Conservation (phyloP, 2,888 invertebrate species). For the Meteorus cinctellus region DNA sequence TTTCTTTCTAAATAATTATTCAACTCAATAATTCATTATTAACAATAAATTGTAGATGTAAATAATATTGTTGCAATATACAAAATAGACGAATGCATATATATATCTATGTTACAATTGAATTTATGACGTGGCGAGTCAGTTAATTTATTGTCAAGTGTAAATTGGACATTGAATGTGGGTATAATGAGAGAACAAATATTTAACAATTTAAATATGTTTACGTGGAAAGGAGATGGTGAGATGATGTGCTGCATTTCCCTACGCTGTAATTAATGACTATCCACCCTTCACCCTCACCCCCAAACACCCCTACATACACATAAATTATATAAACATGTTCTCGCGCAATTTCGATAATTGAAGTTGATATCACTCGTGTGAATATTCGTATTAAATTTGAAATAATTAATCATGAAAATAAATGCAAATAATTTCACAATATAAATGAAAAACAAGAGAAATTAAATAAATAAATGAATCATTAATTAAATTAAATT, state of each 20-base stretch:
- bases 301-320: neutral
- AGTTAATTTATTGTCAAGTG: conserved; percentile 1
- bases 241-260: conserved; percentile 1
- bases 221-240: conserved; percentile 7
- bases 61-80: too few species aligned
- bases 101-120: neutral
- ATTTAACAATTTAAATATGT: conserved; percentile 7
- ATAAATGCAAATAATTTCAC: conserved; percentile 7
- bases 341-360: conserved; percentile 23
- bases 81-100: neutral
- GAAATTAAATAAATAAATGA: neutral
- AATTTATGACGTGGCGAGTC: conserved; percentile 1
- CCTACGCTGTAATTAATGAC: neutral
- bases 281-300: neutral
- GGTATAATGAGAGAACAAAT: conserved; percentile 1
- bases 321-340: neutral
- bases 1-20: too few species aligned
- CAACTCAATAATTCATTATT: too few species aligned
- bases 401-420: neutral
- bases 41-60: too few species aligned
- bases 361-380: conserved; percentile 23
- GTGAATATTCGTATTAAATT: neutral
- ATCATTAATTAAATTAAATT: neutral
- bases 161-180: neutral
- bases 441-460: too few species aligned